phyloP scores from a whole-genome alignment of 2,888 invertebrate species.

The Oxytorus armatus region DNA sequence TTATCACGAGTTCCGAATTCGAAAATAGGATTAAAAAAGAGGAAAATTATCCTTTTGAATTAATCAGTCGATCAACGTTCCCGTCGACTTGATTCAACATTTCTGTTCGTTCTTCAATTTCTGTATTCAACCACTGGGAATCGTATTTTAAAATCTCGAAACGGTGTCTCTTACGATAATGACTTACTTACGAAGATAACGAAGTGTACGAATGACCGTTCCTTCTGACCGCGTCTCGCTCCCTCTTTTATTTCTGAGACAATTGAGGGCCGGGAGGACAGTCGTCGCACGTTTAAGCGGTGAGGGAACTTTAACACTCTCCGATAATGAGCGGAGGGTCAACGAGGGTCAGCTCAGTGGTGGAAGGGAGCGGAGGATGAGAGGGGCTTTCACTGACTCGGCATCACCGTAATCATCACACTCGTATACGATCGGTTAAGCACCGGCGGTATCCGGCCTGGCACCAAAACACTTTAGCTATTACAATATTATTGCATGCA shows the following conservation, averaged over 20 bases:
- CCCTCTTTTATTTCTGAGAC: constrained; percentile 25
- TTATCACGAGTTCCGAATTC: neutral
- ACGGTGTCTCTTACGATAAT: too few species aligned
- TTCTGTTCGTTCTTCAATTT: too few species aligned
- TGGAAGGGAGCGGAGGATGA: neutral
- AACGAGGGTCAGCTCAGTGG: constrained; percentile 69
- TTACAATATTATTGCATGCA: constrained; percentile 52
- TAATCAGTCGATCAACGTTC: too few species aligned
- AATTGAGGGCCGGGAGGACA: constrained; percentile 8
- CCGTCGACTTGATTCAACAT: too few species aligned
- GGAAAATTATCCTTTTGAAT: too few species aligned
- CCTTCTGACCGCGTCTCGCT: constrained; percentile 24
- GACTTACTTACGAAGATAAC: too few species aligned
- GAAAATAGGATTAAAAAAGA: neutral
- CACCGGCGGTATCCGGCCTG: constrained; percentile 71
- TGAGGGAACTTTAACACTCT: constrained; percentile 52
- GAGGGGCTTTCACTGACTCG: constrained; percentile 77
- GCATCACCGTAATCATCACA: constrained; percentile 71
- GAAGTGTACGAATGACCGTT: constrained; percentile 22
- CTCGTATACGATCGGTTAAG: constrained; percentile 67
- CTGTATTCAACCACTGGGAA: too few species aligned
- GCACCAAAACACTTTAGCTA: constrained; percentile 65
- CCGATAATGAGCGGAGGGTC: constrained; percentile 70
- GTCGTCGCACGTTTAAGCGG: constrained; percentile 18
- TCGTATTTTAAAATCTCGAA: too few species aligned